Conservation (phyloP, 2,113 vertebrate species). For the Percina caprodes region DNA sequence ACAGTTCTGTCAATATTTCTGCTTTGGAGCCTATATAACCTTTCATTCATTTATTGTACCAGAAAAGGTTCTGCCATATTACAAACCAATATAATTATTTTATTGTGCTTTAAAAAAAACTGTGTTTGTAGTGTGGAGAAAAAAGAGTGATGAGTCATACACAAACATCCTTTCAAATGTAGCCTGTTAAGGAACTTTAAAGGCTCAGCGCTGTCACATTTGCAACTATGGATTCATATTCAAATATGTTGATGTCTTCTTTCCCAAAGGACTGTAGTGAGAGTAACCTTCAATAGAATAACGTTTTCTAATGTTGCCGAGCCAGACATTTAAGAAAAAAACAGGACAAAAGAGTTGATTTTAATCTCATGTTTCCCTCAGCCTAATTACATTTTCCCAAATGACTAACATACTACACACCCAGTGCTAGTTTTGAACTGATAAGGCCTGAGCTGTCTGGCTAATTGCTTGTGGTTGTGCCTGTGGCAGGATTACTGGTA, state of each 20-base stretch:
- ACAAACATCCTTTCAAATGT: neutral
- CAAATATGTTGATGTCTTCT: neutral
- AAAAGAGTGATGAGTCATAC: slow-evolving; percentile 34
- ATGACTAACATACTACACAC: slow-evolving; percentile 27
- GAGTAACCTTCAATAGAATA: slow-evolving; percentile 3
- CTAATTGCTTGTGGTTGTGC: slow-evolving; percentile 77
- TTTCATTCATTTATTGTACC: neutral
- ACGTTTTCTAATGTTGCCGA: neutral
- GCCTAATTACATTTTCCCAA: slow-evolving; percentile 51
- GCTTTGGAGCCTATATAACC: neutral
- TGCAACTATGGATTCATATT: slow-evolving; percentile 4
- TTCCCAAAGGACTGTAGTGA: neutral
- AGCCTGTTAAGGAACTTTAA: slow-evolving; percentile 22
- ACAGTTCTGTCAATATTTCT: neutral
- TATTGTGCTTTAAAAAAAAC: slow-evolving; percentile 6
- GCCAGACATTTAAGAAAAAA: slow-evolving; percentile 26
- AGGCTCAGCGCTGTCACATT: slow-evolving; percentile 16
- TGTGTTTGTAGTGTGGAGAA: neutral
- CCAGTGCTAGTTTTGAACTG: slow-evolving; percentile 52
- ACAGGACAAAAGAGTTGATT: slow-evolving; percentile 52
- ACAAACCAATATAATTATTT: neutral
- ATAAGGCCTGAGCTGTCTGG: slow-evolving; percentile 56
- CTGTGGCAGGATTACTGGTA: slow-evolving; percentile 71
- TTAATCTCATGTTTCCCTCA: slow-evolving; percentile 37
- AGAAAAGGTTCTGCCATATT: neutral